Conservation (phyloP, 2,797 vertebrate species). For the Halcyon smyrnensis region DNA sequence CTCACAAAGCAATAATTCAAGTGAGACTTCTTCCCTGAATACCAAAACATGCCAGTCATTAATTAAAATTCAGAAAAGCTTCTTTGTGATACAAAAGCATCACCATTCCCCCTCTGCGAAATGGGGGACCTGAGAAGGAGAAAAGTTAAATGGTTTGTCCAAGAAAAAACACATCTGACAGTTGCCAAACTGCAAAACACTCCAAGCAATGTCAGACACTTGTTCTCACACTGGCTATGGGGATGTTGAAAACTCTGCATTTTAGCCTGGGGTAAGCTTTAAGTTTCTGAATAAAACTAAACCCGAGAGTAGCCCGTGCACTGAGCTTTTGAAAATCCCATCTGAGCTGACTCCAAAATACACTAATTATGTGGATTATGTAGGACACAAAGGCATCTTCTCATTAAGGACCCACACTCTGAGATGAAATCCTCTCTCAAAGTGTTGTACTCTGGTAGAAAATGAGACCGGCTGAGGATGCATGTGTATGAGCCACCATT, state of each 20-base stretch:
- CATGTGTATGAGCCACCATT: background rate
- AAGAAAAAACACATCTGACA: background rate
- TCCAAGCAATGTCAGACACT: background rate
- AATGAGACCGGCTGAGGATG: background rate
- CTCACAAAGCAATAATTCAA: conserved; percentile 57
- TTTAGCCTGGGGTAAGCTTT: background rate
- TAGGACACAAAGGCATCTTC: conserved; percentile 7
- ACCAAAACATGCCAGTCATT: conserved; percentile 35
- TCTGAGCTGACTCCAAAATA: background rate
- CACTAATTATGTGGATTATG: conserved; percentile 32
- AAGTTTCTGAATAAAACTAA: background rate
- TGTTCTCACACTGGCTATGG: background rate
- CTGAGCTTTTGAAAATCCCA: background rate
- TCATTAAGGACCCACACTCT: background rate
- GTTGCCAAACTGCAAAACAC: background rate
- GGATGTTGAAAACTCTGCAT: background rate
- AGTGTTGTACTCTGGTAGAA: background rate
- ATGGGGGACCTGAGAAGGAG: background rate
- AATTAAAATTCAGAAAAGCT: conserved; percentile 43
- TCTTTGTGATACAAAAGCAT: background rate
- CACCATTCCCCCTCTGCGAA: background rate
- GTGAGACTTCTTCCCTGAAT: conserved; percentile 32
- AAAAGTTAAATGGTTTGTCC: background rate
- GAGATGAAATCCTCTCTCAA: background rate
- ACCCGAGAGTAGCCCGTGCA: background rate